Evolutionary conservation across 2,888 invertebrate genomes (phyloP), one percentile per base, ranked within the genome.

Genomic region (Eubasilissa splendida): DNA sequence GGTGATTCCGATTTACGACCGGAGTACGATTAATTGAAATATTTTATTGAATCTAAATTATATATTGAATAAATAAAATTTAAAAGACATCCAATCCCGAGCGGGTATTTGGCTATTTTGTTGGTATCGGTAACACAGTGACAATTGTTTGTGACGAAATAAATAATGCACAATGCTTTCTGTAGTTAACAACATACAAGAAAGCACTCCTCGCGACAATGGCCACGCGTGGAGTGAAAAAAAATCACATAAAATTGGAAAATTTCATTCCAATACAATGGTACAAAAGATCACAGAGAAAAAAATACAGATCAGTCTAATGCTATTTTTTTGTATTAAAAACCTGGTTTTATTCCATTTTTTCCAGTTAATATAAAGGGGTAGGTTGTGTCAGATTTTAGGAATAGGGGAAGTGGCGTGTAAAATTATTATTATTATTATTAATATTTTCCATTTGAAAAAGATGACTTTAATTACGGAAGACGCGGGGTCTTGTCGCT

Each of bases 231-330:
- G 14, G 22, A 68, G 68, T 14, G 71, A 68, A 22, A 22, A n/a
- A 80, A 80, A 71, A 76, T 81, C 77, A 73, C 83, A 79, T 83
- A 81, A 83, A 83, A 83, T 79, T 83, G 83, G 83, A 83, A 83
- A 81, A 77, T 83, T 83, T 83, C 75, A 83, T 76, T 79, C 56
- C 70, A 22, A 22, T 31, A 81, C 82, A 76, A 76, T 79, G 54
- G 65, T 63, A 66, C 73, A 73, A 77, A 56, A 73, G 73, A 77
- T 74, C 68, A 58, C 59, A 52, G 52, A 58, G 42, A 59, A 78
- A 22, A 22, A 68, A 77, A 59, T 58, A 56, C 58, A 33, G 76
- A 81, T 78, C 75, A 79, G 65, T 79, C 79, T 66, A 68, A 68
- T 56, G 70, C 73, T 73, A 71, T 50, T 22, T 82, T 79, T 82